A percentile compares a stretch with the other conserved stretches of the same genome.
These are phyloP conservation scores for Vidua chalybeata DNA, from an alignment of 2,113 vertebrate genomes.

Conservation along the genomic window DNA sequence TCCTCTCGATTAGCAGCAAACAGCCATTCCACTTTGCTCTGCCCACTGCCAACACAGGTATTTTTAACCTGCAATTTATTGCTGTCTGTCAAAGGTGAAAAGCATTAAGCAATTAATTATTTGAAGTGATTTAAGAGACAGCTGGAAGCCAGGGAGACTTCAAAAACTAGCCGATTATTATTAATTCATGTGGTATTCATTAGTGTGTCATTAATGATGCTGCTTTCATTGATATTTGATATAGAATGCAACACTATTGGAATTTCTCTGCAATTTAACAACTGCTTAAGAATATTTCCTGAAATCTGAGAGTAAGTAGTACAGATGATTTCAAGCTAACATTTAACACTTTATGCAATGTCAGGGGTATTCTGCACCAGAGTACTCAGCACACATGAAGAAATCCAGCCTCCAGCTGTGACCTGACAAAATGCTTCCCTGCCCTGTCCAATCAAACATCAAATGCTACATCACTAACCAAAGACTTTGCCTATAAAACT, in stretches of 20 bases:
- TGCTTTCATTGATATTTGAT: constrained; percentile 44
- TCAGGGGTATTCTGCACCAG: neutral
- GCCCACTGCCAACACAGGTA: neutral
- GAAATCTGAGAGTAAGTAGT: neutral
- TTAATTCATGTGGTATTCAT: constrained; percentile 69
- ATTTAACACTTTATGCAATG: neutral
- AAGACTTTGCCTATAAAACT: constrained; percentile 7
- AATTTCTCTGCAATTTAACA: constrained; percentile 18
- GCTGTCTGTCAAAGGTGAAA: constrained; percentile 48
- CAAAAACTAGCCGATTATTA: constrained; percentile 64
- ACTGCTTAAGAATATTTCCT: constrained; percentile 9
- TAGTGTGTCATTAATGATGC: constrained; percentile 58
- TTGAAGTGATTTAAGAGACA: constrained; percentile 57
- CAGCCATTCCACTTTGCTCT: neutral
- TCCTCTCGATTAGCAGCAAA: neutral
- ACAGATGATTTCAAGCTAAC: neutral
- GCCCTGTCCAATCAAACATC: neutral
- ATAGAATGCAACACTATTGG: neutral
- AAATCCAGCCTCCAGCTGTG: neutral
- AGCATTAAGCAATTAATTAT: constrained; percentile 63
- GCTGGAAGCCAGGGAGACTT: constrained; percentile 63
- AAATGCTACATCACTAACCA: neutral
- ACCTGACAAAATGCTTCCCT: neutral
- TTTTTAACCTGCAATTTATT: neutral
- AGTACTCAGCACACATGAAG: neutral